Percentiles rank a stretch among this genome's conserved stretches.
Evolutionary conservation across 1,140 invertebrate species (phyloP).

Genomic region (Hyles vespertilio): DNA sequence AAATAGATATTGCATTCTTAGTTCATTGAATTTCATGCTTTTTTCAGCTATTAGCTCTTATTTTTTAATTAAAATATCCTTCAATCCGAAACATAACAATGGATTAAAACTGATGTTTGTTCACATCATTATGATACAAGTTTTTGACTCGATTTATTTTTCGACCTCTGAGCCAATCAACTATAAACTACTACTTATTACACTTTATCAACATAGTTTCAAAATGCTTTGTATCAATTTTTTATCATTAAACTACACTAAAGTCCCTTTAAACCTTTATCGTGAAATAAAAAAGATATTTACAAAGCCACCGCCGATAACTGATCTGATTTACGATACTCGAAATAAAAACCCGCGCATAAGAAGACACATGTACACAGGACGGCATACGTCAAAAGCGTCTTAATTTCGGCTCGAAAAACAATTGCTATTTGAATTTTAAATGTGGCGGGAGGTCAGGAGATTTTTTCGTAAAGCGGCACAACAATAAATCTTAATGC

Average conservation of each 20-base stretch:
- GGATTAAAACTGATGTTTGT: no score
- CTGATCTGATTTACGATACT: constrained; percentile 2
- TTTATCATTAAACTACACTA: background rate
- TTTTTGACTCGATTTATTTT: no score
- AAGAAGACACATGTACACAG: constrained; percentile 47
- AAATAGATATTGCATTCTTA: no score
- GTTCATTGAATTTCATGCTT: no score
- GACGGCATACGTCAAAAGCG: constrained; percentile 63
- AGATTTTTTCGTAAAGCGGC: constrained; percentile 59
- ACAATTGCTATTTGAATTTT: constrained; percentile 70
- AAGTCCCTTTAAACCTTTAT: background rate
- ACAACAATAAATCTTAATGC: constrained; percentile 64
- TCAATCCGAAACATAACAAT: no score
- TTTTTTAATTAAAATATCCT: no score
- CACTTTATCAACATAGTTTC: no score
- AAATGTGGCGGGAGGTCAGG: constrained; percentile 61
- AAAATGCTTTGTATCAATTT: no score
- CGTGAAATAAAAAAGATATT: background rate
- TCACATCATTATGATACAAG: no score
- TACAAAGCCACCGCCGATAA: constrained; percentile 1
- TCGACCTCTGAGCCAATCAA: no score
- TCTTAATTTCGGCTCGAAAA: constrained; percentile 68
- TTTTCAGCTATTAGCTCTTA: no score
- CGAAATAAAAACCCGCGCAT: constrained; percentile 18
- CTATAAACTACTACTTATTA: no score